Conservation (phyloP, 2,888 invertebrate genomes). For the Agriopis aurantiaria region DNA sequence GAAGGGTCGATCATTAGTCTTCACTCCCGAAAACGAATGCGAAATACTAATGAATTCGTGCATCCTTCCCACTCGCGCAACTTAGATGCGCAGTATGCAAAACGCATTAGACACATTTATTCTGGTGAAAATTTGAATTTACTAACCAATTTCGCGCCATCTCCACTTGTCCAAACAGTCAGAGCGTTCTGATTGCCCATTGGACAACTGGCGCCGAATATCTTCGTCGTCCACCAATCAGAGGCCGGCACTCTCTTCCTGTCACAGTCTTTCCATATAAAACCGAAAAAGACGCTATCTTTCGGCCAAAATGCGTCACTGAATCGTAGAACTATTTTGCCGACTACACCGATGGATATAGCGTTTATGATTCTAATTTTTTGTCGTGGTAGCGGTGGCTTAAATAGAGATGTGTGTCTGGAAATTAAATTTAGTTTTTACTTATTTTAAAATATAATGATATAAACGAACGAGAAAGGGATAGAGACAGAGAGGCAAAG, state of each 20-base stretch:
- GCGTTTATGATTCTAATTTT: conserved; percentile 85
- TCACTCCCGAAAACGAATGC: too few species aligned
- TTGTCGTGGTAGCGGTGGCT: conserved; percentile 80
- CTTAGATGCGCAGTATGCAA: too few species aligned
- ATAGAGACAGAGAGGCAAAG: neutral
- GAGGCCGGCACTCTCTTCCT: conserved; percentile 34
- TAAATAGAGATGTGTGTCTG: conserved; percentile 86
- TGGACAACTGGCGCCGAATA: conserved; percentile 52
- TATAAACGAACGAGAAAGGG: neutral
- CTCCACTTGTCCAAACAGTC: conserved; percentile 61
- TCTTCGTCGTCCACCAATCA: conserved; percentile 54
- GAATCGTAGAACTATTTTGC: conserved; percentile 89
- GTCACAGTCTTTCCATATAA: conserved; percentile 73
- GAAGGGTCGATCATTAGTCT: too few species aligned
- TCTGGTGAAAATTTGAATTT: neutral
- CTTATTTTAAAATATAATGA: too few species aligned
- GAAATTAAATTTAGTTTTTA: conserved; percentile 11
- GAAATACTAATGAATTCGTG: too few species aligned
- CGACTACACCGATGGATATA: conserved; percentile 88
- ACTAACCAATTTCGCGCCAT: conserved; percentile 57
- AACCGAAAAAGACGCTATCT: conserved; percentile 48
- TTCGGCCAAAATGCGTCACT: conserved; percentile 88
- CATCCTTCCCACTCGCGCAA: too few species aligned
- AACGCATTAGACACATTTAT: neutral
- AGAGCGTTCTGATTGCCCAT: conserved; percentile 47